Base-by-base conservation (phyloP, 2,797 vertebrate genomes). In the Anableps anableps region DNA sequence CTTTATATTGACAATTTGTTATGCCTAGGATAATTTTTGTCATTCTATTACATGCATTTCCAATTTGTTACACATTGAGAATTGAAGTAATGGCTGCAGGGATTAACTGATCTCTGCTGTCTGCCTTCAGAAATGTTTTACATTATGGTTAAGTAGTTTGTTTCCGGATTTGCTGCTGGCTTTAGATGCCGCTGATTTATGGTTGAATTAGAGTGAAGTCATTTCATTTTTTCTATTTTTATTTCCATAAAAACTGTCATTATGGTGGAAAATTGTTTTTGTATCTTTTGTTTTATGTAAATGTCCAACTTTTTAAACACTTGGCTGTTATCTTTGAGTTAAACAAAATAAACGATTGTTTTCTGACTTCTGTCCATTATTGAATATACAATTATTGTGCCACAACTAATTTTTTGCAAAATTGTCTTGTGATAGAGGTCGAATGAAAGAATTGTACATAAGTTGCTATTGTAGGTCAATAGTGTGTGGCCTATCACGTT, bases 341-440 rank as follows among this genome's bases (percentile, higher is more conserved):
- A 23, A 88, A 82, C 5, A 34, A 88, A 94, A 93, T 92, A 89
- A 94, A 94, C n/a, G 21, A 31, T 87, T 89, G 84, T 88, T 94
- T 91, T 89, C 77, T 82, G 78, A 93, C 62, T 80, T 29, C n/a
- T 83, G 6, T 88, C 55, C 21, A 31, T 50, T 90, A 13, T 38
- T 87, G 16, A 80, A 38, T 85, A 43, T 71, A 36, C 26, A 60
- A 43, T 29, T 60, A 10, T 66, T 34, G 4, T 16, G 38, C 53
- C 34, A 64, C 53, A 48, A 34, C 70, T 64, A 19, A 2, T 26
- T 4, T 34, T 64, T 41, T 47, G 23, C n/a, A 72, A 72, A 48
- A 31, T 43, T 7, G 38, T 70, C 23, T n/a, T 70, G 11, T 70
- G 21, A 38, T 66, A 0, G 17, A 23, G 38, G 64, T 23, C 9